These are phyloP conservation scores for Amphimedon queenslandica DNA, from an alignment of 37 sponge, comb jelly and placozoan genomes.

Conservation along the genomic window DNA sequence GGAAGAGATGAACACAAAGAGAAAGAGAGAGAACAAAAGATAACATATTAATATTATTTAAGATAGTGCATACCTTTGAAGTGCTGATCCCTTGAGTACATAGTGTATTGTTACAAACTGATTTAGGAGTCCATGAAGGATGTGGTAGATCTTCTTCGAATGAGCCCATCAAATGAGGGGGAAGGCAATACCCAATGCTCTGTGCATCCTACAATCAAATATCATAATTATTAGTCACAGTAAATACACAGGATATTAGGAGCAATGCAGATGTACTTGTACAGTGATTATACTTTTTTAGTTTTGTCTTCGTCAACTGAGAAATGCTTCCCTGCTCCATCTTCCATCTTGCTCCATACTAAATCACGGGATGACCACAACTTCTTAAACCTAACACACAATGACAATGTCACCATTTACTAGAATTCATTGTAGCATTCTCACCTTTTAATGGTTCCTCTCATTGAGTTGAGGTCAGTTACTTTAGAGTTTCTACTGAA, in stretches of 20 bases:
- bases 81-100: too few species aligned
- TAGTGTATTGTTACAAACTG: constrained; percentile 52
- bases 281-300: not conserved
- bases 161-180: constrained; percentile 41
- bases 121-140: constrained; percentile 48
- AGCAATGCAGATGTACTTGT: not conserved
- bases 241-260: too few species aligned
- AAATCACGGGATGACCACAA: constrained; percentile 42
- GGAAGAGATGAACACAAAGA: too few species aligned
- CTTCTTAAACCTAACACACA: constrained; percentile 25
- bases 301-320: constrained; percentile 1
- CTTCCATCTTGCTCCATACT: constrained; percentile 61
- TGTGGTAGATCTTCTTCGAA: constrained; percentile 22
- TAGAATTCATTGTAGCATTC: not conserved
- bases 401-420: not conserved
- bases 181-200: constrained; percentile 62
- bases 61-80: too few species aligned
- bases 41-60: too few species aligned
- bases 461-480: not conserved
- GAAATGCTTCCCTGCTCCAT: constrained; percentile 43
- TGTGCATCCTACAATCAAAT: constrained; percentile 35
- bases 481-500: constrained; percentile 7
- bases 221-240: too few species aligned
- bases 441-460: not conserved
- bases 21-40: too few species aligned